phyloP scores from a whole-genome alignment of 2,113 vertebrate species.

The Perca flavescens region DNA sequence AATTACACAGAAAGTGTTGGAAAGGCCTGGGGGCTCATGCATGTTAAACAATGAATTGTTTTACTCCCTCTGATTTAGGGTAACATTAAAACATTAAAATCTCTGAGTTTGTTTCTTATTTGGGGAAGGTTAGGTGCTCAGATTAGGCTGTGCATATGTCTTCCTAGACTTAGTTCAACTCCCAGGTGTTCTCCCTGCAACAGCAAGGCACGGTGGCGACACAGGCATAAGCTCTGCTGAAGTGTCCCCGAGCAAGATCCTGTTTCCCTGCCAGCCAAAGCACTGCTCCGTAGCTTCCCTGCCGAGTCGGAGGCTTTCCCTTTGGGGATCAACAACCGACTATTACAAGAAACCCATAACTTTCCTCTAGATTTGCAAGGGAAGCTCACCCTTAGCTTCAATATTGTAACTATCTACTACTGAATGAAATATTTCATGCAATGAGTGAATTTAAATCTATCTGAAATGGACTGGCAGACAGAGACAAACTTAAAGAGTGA shows the following conservation, averaged over 20 bases:
- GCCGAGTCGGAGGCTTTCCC: constrained; percentile 3
- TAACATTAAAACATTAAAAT: not conserved
- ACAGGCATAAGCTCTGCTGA: constrained; percentile 8
- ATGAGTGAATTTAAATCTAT: constrained; percentile 19
- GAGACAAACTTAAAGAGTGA: constrained; percentile 8
- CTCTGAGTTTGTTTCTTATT: not conserved
- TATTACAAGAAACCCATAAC: constrained; percentile 18
- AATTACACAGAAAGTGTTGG: constrained; percentile 1
- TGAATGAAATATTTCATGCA: not conserved
- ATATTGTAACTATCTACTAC: constrained; percentile 19
- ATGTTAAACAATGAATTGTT: constrained; percentile 1
- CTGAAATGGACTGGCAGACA: constrained; percentile 2
- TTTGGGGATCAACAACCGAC: constrained; percentile 25
- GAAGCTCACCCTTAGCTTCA: constrained; percentile 30
- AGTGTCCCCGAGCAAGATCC: constrained; percentile 44
- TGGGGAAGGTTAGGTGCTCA: not conserved
- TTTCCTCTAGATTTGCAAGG: constrained; percentile 10
- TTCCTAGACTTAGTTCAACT: constrained; percentile 17
- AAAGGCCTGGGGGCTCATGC: not conserved
- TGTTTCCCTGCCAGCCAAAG: constrained; percentile 30
- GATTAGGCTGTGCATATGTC: not conserved
- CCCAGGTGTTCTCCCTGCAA: constrained; percentile 9
- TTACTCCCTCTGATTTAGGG: not conserved
- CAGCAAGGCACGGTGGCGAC: not conserved
- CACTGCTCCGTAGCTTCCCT: constrained; percentile 19